phyloP scores from a whole-genome alignment of 2,888 invertebrate species.

The Conomelus anceps region DNA sequence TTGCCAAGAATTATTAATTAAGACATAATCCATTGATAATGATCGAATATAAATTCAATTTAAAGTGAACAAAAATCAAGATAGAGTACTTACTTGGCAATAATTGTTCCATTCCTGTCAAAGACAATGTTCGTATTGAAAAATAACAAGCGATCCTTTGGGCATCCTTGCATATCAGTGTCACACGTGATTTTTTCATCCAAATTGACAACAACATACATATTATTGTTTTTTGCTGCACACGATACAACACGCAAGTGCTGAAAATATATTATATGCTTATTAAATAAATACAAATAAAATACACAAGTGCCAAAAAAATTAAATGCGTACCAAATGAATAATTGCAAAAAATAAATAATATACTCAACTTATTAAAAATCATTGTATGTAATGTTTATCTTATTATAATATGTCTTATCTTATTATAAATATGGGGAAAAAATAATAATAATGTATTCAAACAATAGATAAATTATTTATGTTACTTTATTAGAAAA shows the following conservation, averaged over 20 bases:
- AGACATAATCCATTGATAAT: not conserved
- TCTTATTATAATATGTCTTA: too few relatives aligned
- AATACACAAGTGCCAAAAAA: not conserved
- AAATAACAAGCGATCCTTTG: slow-evolving; percentile 36
- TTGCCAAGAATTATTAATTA: not conserved
- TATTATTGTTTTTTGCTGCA: slow-evolving; percentile 49
- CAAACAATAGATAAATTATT: too few relatives aligned
- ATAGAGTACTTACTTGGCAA: slow-evolving; percentile 56
- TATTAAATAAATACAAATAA: not conserved
- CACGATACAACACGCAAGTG: slow-evolving; percentile 52
- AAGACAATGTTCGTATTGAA: slow-evolving; percentile 78
- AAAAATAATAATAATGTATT: too few relatives aligned
- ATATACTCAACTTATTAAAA: too few relatives aligned
- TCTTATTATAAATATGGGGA: too few relatives aligned
- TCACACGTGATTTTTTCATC: slow-evolving; percentile 47
- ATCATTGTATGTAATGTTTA: too few relatives aligned
- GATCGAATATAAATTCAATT: not conserved
- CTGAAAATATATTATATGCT: slow-evolving; percentile 39
- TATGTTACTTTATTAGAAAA: too few relatives aligned
- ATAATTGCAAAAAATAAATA: too few relatives aligned
- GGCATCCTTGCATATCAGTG: slow-evolving; percentile 5
- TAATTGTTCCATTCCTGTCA: slow-evolving; percentile 59
- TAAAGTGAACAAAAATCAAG: too few relatives aligned
- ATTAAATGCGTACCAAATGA: too few relatives aligned
- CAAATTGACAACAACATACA: slow-evolving; percentile 66